phyloP scores from a whole-genome alignment of 2,113 vertebrate genomes.

The Prunella himalayana region DNA sequence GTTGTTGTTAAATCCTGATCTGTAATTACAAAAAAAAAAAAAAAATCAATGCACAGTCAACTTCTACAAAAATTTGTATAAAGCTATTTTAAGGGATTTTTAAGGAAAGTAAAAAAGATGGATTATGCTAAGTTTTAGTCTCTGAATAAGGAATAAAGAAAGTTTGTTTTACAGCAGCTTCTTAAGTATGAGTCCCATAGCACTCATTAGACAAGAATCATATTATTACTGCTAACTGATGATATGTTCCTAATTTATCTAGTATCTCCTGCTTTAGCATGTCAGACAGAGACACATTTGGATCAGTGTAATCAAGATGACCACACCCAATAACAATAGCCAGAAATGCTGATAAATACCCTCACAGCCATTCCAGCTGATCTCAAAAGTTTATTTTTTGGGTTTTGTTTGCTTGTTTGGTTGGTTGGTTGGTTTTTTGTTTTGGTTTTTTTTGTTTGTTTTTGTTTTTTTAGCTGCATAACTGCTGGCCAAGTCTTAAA shows the following conservation, averaged over 20 bases:
- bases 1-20: not conserved
- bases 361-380: not conserved
- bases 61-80: not conserved
- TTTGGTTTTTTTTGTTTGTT: not conserved
- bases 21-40: not conserved
- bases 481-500: not conserved
- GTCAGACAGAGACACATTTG: not conserved
- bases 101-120: not conserved
- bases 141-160: not conserved
- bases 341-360: not conserved
- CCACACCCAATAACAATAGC: not conserved
- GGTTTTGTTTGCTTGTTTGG: not conserved
- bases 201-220: not conserved
- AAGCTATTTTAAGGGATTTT: not conserved
- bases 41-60: rapidly evolving
- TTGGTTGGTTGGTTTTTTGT: too few relatives aligned
- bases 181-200: not conserved
- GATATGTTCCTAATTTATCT: not conserved
- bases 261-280: not conserved
- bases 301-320: not conserved
- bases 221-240: not conserved
- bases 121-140: not conserved
- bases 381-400: not conserved
- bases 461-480: rapidly evolving
- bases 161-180: not conserved